Conservation (phyloP, 2,113 vertebrate genomes). For the Pitta sordida region DNA sequence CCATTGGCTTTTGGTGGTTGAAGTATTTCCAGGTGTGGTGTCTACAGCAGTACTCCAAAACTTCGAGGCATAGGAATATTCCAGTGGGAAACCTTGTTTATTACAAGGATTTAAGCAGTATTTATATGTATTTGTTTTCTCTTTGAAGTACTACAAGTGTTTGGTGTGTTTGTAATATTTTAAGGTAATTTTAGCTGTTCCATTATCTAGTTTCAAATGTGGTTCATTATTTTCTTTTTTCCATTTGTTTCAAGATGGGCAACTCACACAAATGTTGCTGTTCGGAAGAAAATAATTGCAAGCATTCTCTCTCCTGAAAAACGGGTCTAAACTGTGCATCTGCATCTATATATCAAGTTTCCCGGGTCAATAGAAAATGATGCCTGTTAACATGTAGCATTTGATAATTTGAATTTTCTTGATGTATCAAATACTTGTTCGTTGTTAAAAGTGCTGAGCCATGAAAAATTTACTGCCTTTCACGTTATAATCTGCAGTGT, state of each 20-base stretch:
- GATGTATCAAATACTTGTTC: neutral
- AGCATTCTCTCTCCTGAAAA: neutral
- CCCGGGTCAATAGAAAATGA: neutral
- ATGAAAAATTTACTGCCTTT: conserved; percentile 31
- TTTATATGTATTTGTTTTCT: neutral
- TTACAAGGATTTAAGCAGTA: neutral
- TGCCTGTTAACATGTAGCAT: neutral
- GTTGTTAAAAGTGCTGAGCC: neutral
- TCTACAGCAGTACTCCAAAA: neutral
- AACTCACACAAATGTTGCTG: neutral
- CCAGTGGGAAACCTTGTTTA: neutral
- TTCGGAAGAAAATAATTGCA: neutral
- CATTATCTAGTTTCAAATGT: neutral
- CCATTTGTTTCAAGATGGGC: neutral
- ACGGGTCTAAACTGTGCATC: neutral
- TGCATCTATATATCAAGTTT: neutral
- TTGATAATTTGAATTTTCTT: conserved; percentile 4
- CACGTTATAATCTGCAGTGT: neutral
- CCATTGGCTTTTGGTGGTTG: neutral
- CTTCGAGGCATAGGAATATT: neutral
- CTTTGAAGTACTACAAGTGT: neutral
- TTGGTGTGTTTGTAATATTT: neutral
- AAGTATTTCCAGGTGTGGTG: neutral
- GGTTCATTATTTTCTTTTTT: neutral
- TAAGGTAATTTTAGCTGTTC: neutral